Conservation (phyloP, 2,113 vertebrate species). For the Turnix velox region DNA sequence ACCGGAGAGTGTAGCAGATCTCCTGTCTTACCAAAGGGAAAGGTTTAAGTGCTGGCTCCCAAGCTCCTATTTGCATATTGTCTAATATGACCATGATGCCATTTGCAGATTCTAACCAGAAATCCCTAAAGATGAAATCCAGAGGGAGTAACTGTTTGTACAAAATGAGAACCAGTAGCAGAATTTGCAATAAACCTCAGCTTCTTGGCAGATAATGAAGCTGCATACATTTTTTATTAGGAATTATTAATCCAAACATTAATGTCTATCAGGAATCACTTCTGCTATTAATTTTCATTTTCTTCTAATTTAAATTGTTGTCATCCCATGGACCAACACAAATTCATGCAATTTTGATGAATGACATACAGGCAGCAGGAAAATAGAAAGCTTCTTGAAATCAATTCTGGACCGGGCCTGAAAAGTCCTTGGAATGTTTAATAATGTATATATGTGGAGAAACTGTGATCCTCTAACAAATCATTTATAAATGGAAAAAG, state of each 20-base stretch:
- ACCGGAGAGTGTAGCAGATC: background rate
- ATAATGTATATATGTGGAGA: constrained; percentile 8
- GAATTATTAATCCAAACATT: constrained; percentile 44
- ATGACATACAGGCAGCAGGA: background rate
- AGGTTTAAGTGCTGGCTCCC: background rate
- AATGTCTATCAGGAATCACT: background rate
- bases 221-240: constrained; percentile 30
- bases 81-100: background rate
- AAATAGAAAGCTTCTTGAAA: background rate
- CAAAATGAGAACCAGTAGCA: background rate
- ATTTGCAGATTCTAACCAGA: background rate
- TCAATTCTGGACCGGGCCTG: background rate
- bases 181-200: background rate
- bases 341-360: constrained; percentile 50
- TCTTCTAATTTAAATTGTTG: constrained; percentile 44
- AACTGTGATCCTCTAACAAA: constrained; percentile 14
- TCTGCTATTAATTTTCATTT: constrained; percentile 42
- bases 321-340: constrained; percentile 24
- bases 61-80: background rate
- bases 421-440: background rate
- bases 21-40: background rate
- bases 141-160: background rate
- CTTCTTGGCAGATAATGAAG: constrained; percentile 9
- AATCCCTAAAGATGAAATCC: background rate
- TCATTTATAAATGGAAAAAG: constrained; percentile 44